Base-by-base conservation (phyloP, 2,888 invertebrate genomes). In the Taphrorychus bicolor region DNA sequence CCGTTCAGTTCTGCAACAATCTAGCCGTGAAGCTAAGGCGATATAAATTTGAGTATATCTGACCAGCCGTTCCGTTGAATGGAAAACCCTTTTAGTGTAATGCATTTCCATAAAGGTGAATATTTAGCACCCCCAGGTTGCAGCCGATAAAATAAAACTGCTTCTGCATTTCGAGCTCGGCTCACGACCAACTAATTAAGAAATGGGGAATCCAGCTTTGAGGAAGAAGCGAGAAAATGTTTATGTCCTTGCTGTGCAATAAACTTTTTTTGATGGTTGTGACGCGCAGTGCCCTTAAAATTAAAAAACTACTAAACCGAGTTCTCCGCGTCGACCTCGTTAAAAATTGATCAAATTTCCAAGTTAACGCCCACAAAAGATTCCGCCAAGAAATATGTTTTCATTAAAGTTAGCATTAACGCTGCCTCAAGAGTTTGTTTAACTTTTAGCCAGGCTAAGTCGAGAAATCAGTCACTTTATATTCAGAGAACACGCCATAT, bases 381-480 rank as follows among this genome's bases (percentile, higher is more conserved):
- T 45, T 59, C 17, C 21, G 11, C 45, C 21, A 19, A 14, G 22
- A 52, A 65, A 59, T 45, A 59, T 65, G 59, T 45, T 40, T 60
- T 60, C 45, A 60, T 60, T 24, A 60, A 59, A 56, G 11, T 48
- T 54, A 32, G 40, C 56, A 45, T 60, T 59, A 48, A 41, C 59
- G 19, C 56, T 21, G 51, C 32, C 41, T 59, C 45, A 63, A 58
- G 40, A 64, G 56, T 63, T 52, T 64, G 59, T 68, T 64, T 64
- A 64, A 68, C 59, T 63, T 68, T 59, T 54, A 66, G 17, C 48
- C 57, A 18, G 54, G 66, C 64, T 64, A 24, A 58, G 61, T 58
- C 59, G 62, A 70, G 68, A 76, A 77, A 77, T 75, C 76, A 75
- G 76, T 76, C 74, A 76, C 76, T 77, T 77, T 77, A 76, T 77